These are phyloP conservation scores for Imbricaverruca yamaguchii DNA, from an alignment of 2,888 invertebrate genomes.

Conservation along the genomic window DNA sequence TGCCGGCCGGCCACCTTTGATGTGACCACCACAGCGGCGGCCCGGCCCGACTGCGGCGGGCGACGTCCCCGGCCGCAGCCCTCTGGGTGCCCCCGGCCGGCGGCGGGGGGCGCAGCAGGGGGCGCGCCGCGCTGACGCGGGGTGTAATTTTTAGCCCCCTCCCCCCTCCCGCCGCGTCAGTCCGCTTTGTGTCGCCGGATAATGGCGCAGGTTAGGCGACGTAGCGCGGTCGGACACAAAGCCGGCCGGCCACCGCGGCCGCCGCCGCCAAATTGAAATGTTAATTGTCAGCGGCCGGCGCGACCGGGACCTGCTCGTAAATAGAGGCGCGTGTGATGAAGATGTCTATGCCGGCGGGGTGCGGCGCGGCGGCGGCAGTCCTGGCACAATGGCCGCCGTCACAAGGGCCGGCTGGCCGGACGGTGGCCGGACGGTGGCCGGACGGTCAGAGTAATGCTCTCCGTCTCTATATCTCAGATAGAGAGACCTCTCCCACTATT, in stretches of 20 bases:
- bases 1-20: background rate
- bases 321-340: background rate
- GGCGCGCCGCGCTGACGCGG: background rate
- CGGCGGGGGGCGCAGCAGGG: background rate
- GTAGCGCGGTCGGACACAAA: background rate
- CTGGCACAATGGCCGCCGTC: background rate
- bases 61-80: background rate
- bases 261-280: slow-evolving; percentile 10
- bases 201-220: background rate
- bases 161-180: background rate
- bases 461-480: too few species aligned
- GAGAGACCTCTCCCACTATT: too few species aligned
- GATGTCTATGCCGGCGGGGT: background rate
- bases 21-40: background rate
- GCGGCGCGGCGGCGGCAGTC: background rate
- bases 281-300: background rate
- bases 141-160: slow-evolving; percentile 18
- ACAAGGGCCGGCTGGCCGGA: background rate
- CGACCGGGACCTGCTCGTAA: background rate
- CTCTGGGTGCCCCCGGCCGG: background rate
- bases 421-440: background rate
- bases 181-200: background rate
- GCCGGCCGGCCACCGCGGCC: background rate
- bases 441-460: too few species aligned
- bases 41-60: background rate